These are phyloP conservation scores for Acanthis flammea DNA, from an alignment of 2,797 vertebrate genomes.

Conservation along the genomic window DNA sequence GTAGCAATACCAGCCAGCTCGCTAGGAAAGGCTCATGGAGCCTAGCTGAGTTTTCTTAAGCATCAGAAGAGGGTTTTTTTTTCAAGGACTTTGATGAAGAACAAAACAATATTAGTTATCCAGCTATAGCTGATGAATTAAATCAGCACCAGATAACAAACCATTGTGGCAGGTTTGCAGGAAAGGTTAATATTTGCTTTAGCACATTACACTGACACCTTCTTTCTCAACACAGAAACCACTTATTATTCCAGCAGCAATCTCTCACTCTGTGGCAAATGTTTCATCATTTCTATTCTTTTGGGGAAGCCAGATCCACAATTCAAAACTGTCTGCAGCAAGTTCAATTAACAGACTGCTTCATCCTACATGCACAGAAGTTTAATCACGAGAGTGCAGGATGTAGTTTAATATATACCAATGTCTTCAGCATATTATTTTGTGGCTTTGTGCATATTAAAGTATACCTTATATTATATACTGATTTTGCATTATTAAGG, in stretches of 20 bases:
- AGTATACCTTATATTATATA: background rate
- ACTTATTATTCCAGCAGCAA: background rate
- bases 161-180: background rate
- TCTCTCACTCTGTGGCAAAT: background rate
- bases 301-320: background rate
- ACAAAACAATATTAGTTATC: background rate
- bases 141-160: background rate
- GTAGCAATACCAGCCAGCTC: background rate
- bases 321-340: background rate
- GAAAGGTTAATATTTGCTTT: background rate
- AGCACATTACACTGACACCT: background rate
- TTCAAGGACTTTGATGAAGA: background rate
- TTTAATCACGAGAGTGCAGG: slow-evolving; percentile 12
- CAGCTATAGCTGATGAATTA: background rate
- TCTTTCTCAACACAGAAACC: background rate
- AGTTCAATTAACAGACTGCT: background rate
- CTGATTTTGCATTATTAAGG: background rate
- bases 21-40: background rate
- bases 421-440: background rate
- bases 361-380: background rate
- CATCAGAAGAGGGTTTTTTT: background rate
- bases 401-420: background rate
- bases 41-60: background rate
- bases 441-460: background rate
- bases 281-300: background rate